Conservation (phyloP, 1,140 invertebrate genomes). For the Drosophila bocki region DNA sequence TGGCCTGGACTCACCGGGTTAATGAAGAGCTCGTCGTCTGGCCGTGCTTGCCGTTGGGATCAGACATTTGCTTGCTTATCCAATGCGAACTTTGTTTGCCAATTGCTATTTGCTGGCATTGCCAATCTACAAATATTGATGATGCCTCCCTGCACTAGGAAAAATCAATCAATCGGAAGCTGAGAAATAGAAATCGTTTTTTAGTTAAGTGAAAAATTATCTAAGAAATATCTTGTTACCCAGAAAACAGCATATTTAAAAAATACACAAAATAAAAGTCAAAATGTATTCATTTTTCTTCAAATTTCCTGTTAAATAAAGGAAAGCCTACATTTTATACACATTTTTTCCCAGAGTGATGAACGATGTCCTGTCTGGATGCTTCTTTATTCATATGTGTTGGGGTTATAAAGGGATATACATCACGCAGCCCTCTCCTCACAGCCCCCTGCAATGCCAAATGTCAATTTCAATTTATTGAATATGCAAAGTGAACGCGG, state of each 20-base stretch:
- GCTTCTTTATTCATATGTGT: conserved; percentile 21
- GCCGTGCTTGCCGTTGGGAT: not conserved
- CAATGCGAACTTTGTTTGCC: conserved; percentile 20
- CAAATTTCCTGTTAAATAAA: not conserved
- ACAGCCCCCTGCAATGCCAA: conserved; percentile 28
- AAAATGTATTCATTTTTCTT: not conserved
- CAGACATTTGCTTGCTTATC: not conserved
- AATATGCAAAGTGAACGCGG: conserved; percentile 44
- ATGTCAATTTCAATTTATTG: conserved; percentile 74
- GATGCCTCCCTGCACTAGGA: not conserved
- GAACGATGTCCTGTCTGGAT: not conserved
- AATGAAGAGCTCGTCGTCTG: conserved; percentile 36
- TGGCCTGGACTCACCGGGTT: conserved; percentile 15
- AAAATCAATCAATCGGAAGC: conserved; percentile 1
- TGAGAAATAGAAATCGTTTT: not conserved
- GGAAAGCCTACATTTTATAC: not conserved
- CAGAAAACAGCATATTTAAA: not conserved
- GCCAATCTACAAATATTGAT: conserved; percentile 26
- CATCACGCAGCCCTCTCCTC: not conserved
- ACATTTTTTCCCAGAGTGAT: not conserved
- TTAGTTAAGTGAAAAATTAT: too few species aligned
- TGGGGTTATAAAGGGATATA: conserved; percentile 20
- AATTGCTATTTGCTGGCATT: conserved; percentile 21
- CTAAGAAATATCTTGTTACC: too few species aligned
- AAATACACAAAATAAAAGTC: not conserved